Conservation (phyloP, 2,113 vertebrate species). For the Gymnocephalus cernua region DNA sequence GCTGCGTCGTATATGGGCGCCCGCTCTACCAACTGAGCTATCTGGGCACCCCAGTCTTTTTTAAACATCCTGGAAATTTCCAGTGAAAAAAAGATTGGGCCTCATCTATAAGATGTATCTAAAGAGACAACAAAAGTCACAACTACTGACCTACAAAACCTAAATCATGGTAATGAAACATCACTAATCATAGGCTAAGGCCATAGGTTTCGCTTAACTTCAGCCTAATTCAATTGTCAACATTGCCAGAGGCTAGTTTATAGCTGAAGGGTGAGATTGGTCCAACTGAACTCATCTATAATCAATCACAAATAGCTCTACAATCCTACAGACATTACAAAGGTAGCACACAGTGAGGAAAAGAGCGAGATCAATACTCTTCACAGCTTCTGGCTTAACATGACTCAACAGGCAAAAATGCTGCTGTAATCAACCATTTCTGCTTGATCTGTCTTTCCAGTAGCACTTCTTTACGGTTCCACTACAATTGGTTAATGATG, state of each 20-base stretch:
- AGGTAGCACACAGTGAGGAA: conserved; percentile 7
- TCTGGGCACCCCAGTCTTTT: too few species aligned
- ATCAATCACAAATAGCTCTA: conserved; percentile 20
- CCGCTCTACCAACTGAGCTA: too few species aligned
- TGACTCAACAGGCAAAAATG: conserved; percentile 40
- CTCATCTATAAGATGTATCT: not conserved
- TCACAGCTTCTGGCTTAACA: conserved; percentile 54
- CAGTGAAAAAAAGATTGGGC: not conserved
- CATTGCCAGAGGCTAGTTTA: not conserved
- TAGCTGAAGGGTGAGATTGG: not conserved
- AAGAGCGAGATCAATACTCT: conserved; percentile 29
- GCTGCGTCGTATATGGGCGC: too few species aligned
- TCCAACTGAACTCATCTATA: not conserved
- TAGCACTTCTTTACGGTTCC: not conserved
- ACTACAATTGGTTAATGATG: conserved; percentile 1
- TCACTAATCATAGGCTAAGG: too few species aligned
- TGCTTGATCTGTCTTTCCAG: conserved; percentile 19
- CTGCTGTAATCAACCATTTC: conserved; percentile 46
- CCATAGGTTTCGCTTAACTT: not conserved
- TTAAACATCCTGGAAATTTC: not conserved
- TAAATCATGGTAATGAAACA: not conserved
- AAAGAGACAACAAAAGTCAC: not conserved
- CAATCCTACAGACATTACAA: conserved; percentile 3
- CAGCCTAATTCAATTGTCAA: not conserved
- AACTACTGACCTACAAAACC: conserved; percentile 4